Evolutionary conservation across 1,140 invertebrate species (phyloP).

Genomic region (Brachionus paranguensis): DNA sequence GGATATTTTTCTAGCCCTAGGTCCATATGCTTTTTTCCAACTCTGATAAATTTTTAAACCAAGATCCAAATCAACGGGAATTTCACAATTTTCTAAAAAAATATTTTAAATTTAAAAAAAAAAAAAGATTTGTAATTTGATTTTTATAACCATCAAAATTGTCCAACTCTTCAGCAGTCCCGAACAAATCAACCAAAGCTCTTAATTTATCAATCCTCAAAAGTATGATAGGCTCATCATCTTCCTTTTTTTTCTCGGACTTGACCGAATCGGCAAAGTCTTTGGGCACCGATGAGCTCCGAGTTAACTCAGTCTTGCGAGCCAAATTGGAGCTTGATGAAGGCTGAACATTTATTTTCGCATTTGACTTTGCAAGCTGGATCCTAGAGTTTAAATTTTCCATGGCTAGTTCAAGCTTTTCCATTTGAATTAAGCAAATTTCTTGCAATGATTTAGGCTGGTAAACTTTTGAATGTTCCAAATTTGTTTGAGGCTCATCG

Average conservation of each 20-base stretch:
- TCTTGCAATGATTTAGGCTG: constrained; percentile 21
- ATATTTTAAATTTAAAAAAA: neutral
- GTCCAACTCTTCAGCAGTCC: neutral
- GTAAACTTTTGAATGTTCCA: neutral
- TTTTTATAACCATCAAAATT: neutral
- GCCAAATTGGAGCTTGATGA: too few species aligned
- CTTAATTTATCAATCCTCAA: constrained; percentile 1
- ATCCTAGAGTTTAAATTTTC: neutral
- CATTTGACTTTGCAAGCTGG: neutral
- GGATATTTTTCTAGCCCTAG: neutral
- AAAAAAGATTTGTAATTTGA: neutral
- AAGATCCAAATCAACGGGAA: neutral
- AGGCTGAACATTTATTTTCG: neutral
- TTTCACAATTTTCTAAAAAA: constrained; percentile 1
- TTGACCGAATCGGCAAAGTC: neutral
- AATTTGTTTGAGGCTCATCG: neutral
- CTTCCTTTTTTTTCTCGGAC: neutral
- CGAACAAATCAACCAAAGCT: neutral
- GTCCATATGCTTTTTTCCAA: constrained; percentile 13
- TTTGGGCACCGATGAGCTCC: neutral
- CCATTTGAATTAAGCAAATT: constrained; percentile 12
- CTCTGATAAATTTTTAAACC: constrained; percentile 7
- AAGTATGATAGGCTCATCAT: neutral
- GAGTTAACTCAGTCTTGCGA: too few species aligned
- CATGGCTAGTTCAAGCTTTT: neutral